Evolutionary conservation across 92 coral and sea anemone genomes (phyloP), one percentile per base, ranked within the genome.

Genomic region (Epizoanthus illoricatus): DNA sequence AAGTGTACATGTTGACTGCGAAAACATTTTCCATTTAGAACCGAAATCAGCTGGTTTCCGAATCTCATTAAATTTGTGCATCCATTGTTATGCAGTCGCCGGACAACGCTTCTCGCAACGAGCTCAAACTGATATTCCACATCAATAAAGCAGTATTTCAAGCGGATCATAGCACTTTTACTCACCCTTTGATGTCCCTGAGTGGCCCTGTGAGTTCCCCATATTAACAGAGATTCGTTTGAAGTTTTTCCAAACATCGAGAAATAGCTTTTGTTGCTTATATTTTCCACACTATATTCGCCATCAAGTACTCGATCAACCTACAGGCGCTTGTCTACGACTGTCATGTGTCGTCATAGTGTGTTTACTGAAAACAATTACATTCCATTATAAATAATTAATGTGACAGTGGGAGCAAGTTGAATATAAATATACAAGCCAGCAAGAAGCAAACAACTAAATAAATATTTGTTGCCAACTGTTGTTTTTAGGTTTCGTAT

Each of bases 161-260:
- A 78, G 58, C 82, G 61, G 20, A 39, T 60, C 47, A 39, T 20
- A 10, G 3, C 24, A 62, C n/a, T 62, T 52, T 78, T 20, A 28
- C 82, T 45, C 67, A 78, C 82, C 82, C 65, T 45, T 62, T 40
- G 82, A 42, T n/a, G 82, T 41, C 71, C 60, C 23, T 40, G 82
- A 64, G 24, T 78, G 58, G 60, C 55, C 67, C 43, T 78, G 82
- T 78, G 82, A 41, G 61, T 78, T 78, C 59, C 82, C 82, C 82
- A 78, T 78, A 47, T 19, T 21, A 43, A 16, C 42, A 78, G 59
- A 78, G 59, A n/a, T 63, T 78, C 67, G 4, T 41, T 64, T 43
- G 16, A 42, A 42, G 59, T 78, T 78, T 78, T 63, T 78, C 71
- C 72, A 63, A 78, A 3, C 82, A 78, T 78, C 71, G 71, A 78